Evolutionary conservation across 1,140 invertebrate species (phyloP).

Genomic region (Zaprionus capensis): DNA sequence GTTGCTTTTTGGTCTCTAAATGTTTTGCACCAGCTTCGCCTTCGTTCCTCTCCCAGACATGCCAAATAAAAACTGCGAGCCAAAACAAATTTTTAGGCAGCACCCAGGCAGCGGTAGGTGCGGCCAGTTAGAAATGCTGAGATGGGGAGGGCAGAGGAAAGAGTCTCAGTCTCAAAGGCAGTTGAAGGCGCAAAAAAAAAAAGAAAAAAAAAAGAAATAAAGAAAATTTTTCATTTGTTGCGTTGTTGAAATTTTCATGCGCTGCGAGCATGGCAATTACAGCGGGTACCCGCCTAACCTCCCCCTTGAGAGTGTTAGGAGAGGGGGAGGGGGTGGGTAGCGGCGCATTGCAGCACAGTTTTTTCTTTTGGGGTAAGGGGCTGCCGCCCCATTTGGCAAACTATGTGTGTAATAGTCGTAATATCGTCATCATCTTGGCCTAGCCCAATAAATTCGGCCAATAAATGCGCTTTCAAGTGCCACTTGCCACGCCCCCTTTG

Average conservation of each 20-base stretch:
- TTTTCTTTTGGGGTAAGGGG: neutral
- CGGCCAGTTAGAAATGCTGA: neutral
- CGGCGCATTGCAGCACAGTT: neutral
- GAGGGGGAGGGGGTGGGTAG: neutral
- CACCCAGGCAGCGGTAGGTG: neutral
- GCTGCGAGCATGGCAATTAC: slow-evolving; percentile 67
- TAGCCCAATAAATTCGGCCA: slow-evolving; percentile 45
- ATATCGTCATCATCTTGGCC: slow-evolving; percentile 47
- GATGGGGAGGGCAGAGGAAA: neutral
- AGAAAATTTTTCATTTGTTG: slow-evolving; percentile 72
- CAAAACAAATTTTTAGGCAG: slow-evolving; percentile 34
- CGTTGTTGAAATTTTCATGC: slow-evolving; percentile 78
- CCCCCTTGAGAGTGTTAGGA: neutral
- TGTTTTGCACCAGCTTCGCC: slow-evolving; percentile 56
- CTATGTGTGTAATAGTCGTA: slow-evolving; percentile 47
- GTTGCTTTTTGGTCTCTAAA: slow-evolving; percentile 55
- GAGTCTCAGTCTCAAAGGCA: slow-evolving; percentile 52
- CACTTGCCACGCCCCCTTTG: slow-evolving; percentile 43
- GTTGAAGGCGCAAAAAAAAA: slow-evolving; percentile 23
- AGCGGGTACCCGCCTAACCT: slow-evolving; percentile 12
- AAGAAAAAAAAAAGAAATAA: slow-evolving; percentile 6
- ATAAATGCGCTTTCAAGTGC: slow-evolving; percentile 61
- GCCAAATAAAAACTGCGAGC: slow-evolving; percentile 48
- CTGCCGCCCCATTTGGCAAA: slow-evolving; percentile 11
- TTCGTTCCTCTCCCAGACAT: slow-evolving; percentile 22